Percentiles rank a stretch among this genome's conserved stretches.
Evolutionary conservation across 2,888 invertebrate species (phyloP).

Genomic region (Uropetala carovei): DNA sequence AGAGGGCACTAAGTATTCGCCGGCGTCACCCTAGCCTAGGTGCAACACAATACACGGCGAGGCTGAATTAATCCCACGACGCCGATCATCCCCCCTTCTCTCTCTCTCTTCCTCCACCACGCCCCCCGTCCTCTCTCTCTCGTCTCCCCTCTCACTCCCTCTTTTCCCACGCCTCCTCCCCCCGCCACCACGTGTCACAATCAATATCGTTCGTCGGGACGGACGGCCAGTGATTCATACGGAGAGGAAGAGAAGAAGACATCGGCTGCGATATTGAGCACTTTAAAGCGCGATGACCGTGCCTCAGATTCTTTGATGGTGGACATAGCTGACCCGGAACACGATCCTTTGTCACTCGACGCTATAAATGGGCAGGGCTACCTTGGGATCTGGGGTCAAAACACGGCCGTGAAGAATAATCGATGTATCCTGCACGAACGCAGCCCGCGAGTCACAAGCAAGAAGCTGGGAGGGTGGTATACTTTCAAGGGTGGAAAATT

Average conservation of each 20-base stretch:
- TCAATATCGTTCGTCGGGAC: constrained; percentile 55
- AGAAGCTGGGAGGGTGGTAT: constrained; percentile 6
- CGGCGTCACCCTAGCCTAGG: neutral
- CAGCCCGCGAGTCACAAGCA: neutral
- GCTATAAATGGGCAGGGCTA: neutral
- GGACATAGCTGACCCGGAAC: neutral
- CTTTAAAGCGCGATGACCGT: constrained; percentile 2
- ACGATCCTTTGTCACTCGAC: neutral
- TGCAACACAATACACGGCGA: constrained; percentile 8
- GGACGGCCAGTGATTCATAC: constrained; percentile 29
- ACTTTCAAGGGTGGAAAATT: constrained; percentile 29
- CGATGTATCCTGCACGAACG: constrained; percentile 40
- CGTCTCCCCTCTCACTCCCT: neutral
- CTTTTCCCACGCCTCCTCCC: neutral
- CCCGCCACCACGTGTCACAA: constrained; percentile 37
- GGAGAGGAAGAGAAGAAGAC: constrained; percentile 2
- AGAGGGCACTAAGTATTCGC: constrained; percentile 7
- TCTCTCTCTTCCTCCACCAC: neutral
- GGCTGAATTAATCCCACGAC: neutral
- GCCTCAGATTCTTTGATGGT: neutral
- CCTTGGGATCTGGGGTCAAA: neutral
- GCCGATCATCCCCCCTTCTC: neutral
- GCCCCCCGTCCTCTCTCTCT: neutral
- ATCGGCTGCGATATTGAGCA: neutral
- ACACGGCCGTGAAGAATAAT: neutral